These are phyloP conservation scores for Maniola jurtina DNA, from an alignment of 1,140 invertebrate species.

Conservation along the genomic window DNA sequence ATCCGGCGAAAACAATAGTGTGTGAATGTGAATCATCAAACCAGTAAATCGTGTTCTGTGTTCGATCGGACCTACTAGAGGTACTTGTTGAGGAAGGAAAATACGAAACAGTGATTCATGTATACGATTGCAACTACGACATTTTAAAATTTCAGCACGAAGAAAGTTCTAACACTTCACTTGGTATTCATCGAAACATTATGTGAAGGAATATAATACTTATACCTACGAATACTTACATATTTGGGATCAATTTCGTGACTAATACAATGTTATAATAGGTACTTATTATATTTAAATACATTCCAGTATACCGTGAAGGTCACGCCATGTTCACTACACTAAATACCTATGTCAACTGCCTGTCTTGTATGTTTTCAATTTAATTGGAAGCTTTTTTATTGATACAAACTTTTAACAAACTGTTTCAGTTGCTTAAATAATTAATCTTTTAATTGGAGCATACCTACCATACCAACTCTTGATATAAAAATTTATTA, in stretches of 20 bases:
- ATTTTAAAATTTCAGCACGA: background rate
- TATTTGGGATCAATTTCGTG: background rate
- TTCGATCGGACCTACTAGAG: background rate
- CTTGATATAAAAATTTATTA: background rate
- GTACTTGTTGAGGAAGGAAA: background rate
- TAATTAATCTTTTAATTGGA: too few relatives aligned
- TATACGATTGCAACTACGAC: background rate
- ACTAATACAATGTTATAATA: slow-evolving; percentile 19
- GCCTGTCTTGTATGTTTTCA: slow-evolving; percentile 15
- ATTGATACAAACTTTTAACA: background rate
- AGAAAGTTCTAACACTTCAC: background rate
- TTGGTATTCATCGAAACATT: background rate
- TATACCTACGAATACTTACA: background rate
- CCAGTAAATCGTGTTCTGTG: slow-evolving; percentile 1
- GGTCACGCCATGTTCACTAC: slow-evolving; percentile 41
- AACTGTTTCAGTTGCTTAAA: background rate
- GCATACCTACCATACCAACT: too few relatives aligned
- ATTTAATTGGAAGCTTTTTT: background rate
- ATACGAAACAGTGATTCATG: background rate
- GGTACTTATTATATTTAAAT: slow-evolving; percentile 25
- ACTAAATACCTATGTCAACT: slow-evolving; percentile 47
- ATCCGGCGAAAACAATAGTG: slow-evolving; percentile 10
- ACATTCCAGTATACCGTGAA: slow-evolving; percentile 39
- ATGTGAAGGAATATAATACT: background rate
- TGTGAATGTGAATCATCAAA: slow-evolving; percentile 4